phyloP scores from a whole-genome alignment of 2,888 invertebrate genomes.

The Thelaira solivaga region DNA sequence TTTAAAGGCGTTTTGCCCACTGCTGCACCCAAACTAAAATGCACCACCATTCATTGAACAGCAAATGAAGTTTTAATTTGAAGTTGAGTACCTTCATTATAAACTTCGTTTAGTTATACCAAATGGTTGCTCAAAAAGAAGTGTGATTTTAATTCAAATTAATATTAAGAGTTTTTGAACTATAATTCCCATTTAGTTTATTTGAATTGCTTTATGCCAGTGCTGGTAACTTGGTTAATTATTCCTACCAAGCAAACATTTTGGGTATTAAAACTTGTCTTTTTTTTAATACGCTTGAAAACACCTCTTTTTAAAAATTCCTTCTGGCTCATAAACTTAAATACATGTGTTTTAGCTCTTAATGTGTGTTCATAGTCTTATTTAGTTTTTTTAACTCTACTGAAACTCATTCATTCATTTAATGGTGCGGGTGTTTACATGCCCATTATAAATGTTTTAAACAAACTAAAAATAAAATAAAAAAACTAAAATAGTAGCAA shows the following conservation, averaged over 20 bases:
- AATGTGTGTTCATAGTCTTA: conserved; percentile 18
- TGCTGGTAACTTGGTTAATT: no score
- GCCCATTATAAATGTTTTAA: conserved; percentile 44
- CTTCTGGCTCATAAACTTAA: conserved; percentile 2
- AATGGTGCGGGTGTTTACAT: conserved; percentile 57
- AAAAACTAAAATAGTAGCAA: conserved; percentile 18
- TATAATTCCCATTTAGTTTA: no score
- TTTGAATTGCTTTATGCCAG: no score
- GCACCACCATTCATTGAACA: conserved; percentile 19
- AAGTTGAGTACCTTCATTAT: conserved; percentile 45
- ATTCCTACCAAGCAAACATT: no score
- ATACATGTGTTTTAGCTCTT: conserved; percentile 38
- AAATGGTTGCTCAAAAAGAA: background rate
- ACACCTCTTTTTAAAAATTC: background rate
- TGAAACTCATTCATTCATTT: conserved; percentile 16
- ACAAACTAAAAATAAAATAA: background rate
- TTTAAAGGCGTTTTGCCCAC: conserved; percentile 59
- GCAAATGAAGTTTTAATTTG: conserved; percentile 43
- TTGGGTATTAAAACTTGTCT: no score
- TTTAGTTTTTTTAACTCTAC: background rate
- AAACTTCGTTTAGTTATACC: background rate
- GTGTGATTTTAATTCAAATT: background rate
- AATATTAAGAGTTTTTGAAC: no score
- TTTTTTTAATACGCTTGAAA: no score
- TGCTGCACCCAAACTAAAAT: conserved; percentile 53